These are phyloP conservation scores for Rhodinocichla rosea DNA, from an alignment of 2,113 vertebrate genomes.

Conservation along the genomic window DNA sequence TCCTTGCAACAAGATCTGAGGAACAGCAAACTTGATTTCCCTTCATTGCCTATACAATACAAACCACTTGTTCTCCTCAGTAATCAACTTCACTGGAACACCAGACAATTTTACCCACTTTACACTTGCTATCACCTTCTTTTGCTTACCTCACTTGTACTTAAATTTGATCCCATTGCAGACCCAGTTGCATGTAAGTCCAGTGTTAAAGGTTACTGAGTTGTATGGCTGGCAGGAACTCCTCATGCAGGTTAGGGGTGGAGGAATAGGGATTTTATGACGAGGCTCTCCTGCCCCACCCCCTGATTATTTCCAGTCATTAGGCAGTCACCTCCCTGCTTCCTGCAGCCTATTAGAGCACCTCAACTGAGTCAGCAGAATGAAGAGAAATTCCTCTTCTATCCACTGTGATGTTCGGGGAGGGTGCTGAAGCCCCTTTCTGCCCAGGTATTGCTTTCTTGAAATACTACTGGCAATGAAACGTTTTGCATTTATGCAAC, in stretches of 20 bases:
- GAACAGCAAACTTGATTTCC: neutral
- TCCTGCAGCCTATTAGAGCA: constrained; percentile 31
- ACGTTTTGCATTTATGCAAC: neutral
- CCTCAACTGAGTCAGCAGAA: constrained; percentile 38
- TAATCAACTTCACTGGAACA: neutral
- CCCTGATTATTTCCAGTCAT: constrained; percentile 26
- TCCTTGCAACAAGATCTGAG: neutral
- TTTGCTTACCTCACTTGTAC: constrained; percentile 65
- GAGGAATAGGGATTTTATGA: constrained; percentile 48
- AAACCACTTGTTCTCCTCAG: neutral
- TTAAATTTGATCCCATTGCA: constrained; percentile 66
- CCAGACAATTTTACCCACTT: neutral
- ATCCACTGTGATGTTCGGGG: neutral
- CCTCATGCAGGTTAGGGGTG: constrained; percentile 21
- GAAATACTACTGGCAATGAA: neutral
- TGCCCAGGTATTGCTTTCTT: neutral
- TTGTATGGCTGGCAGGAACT: neutral
- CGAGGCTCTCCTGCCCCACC: neutral
- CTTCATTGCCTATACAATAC: fast-evolving
- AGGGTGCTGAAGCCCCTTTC: neutral
- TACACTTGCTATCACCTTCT: neutral
- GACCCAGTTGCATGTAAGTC: constrained; percentile 26
- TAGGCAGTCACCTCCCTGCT: constrained; percentile 38
- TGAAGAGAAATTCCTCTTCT: neutral
- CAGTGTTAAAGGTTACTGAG: neutral